A percentile compares a stretch with the other conserved stretches of the same genome.
Evolutionary conservation across 1,140 invertebrate species (phyloP).

Genomic region (Melitaea cinxia): DNA sequence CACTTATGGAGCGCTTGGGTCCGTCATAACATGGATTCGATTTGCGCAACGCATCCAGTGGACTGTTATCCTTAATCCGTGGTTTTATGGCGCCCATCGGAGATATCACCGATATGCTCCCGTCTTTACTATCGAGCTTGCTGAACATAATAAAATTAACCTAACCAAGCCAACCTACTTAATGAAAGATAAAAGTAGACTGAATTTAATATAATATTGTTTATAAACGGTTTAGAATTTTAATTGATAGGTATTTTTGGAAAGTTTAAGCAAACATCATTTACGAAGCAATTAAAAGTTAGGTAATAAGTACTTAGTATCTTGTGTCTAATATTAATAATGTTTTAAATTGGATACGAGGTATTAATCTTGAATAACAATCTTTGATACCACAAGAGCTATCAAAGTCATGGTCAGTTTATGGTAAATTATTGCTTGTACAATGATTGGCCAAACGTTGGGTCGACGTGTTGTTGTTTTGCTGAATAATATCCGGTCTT

Average conservation of each 20-base stretch:
- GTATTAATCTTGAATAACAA: slow-evolving; percentile 8
- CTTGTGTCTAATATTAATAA: not conserved
- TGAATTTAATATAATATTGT: not conserved
- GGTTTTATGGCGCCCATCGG: slow-evolving; percentile 44
- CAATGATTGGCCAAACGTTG: slow-evolving; percentile 42
- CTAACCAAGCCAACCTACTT: slow-evolving; percentile 26
- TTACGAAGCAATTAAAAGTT: too few relatives aligned
- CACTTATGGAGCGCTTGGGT: too few relatives aligned
- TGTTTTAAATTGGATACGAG: not conserved
- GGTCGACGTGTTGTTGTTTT: slow-evolving; percentile 30
- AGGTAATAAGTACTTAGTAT: too few relatives aligned
- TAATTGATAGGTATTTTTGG: too few relatives aligned
- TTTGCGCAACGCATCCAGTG: slow-evolving; percentile 10
- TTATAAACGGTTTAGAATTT: not conserved
- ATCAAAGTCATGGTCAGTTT: slow-evolving; percentile 10
- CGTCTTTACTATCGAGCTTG: slow-evolving; percentile 30
- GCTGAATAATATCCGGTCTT: slow-evolving; percentile 66
- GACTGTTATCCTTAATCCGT: slow-evolving; percentile 33
- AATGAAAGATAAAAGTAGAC: slow-evolving; percentile 17
- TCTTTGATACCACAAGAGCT: not conserved
- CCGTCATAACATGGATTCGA: not conserved
- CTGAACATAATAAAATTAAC: slow-evolving; percentile 35
- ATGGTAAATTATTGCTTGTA: slow-evolving; percentile 37
- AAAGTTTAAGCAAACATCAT: not conserved
- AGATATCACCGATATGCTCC: slow-evolving; percentile 55